These are phyloP conservation scores for Todus mexicanus DNA, from an alignment of 2,797 vertebrate species.

Conservation along the genomic window DNA sequence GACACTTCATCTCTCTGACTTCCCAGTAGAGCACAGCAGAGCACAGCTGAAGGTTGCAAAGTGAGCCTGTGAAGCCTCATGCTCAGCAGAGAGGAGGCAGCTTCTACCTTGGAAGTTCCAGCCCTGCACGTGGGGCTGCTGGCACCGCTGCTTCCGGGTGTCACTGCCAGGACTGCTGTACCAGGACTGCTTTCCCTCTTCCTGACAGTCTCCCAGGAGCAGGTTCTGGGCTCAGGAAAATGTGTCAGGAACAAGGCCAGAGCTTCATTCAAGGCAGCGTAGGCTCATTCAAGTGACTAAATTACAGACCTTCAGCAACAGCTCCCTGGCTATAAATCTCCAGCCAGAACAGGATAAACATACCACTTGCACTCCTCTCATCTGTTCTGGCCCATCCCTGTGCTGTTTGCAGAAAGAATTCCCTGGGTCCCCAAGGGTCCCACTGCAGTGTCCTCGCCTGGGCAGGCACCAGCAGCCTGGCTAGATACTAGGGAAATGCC, in stretches of 20 bases:
- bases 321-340: slow-evolving; percentile 15
- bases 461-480: not conserved
- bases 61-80: not conserved
- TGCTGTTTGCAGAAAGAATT: not conserved
- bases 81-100: not conserved
- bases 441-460: not conserved
- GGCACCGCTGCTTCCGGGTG: not conserved
- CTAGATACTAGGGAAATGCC: not conserved
- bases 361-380: not conserved
- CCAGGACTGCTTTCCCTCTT: not conserved
- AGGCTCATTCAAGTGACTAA: slow-evolving; percentile 30
- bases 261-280: not conserved
- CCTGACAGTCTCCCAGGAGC: slow-evolving; percentile 5
- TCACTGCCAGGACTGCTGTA: not conserved
- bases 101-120: not conserved
- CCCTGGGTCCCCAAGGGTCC: not conserved
- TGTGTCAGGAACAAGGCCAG: not conserved
- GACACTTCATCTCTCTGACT: not conserved
- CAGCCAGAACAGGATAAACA: not conserved
- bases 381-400: not conserved
- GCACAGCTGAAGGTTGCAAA: not conserved
- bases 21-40: not conserved
- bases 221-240: slow-evolving; percentile 7
- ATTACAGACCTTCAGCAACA: slow-evolving; percentile 34
- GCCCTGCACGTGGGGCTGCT: not conserved